A percentile compares a stretch with the other conserved stretches of the same genome.
phyloP scores from a whole-genome alignment of 2,797 vertebrate species.

The Oreochromis grahami region DNA sequence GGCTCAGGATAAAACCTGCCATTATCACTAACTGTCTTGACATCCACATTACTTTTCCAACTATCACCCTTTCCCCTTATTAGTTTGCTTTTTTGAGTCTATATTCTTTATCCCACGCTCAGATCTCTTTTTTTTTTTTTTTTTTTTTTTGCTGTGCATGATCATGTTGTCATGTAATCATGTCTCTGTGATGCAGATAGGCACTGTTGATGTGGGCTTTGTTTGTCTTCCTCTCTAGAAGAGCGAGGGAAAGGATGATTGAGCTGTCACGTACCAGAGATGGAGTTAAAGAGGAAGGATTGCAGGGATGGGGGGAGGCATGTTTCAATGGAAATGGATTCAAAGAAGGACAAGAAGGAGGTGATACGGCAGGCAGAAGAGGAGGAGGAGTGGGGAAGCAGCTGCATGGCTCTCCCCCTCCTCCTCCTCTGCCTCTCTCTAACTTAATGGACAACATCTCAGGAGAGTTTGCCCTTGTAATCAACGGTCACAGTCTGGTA shows the following conservation, averaged over 20 bases:
- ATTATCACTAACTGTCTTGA: not conserved
- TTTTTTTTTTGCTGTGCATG: not conserved
- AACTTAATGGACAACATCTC: conserved; percentile 86
- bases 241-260: conserved; percentile 85
- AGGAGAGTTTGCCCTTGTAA: conserved; percentile 88
- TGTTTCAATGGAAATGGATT: conserved; percentile 55
- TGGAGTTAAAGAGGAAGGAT: conserved; percentile 54
- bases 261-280: conserved; percentile 68
- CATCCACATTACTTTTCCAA: not conserved
- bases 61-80: not conserved
- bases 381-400: conserved; percentile 31
- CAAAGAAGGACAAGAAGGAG: conserved; percentile 32
- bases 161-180: not conserved
- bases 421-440: conserved; percentile 33
- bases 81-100: not conserved
- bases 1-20: not conserved
- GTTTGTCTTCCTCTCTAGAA: conserved; percentile 65
- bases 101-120: not conserved
- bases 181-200: not conserved
- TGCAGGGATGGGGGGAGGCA: conserved; percentile 53
- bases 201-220: not conserved
- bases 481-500: conserved; percentile 94
- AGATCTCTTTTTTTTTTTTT: not conserved
- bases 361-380: not conserved
- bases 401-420: conserved; percentile 11